Base-by-base conservation (phyloP, 2,888 invertebrate species). In the Scotopteryx bipunctaria region DNA sequence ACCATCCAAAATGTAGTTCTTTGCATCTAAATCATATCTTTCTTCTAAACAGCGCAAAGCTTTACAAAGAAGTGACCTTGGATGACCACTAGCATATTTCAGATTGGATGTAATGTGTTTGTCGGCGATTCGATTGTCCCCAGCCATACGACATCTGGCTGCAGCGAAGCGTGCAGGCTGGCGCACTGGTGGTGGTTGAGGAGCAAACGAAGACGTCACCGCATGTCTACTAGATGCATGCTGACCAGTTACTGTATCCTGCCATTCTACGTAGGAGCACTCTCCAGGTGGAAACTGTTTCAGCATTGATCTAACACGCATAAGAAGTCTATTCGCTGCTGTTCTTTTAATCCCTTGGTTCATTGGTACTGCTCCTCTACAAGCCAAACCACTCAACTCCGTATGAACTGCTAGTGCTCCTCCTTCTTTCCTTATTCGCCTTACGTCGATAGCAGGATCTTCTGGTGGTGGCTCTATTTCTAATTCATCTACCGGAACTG, bases 351-450 rank as follows among this genome's bases (percentile, higher is more conserved):
- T 86, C 41, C 83, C 78, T 69, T 87, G 85, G 54, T 79, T 83
- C 82, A 85, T 86, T 27, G 80, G 76, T 5, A 84, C 68, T 19
- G 69, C 59, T 9, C 81, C 81, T 58, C 70, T 76, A 55, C 81
- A 81, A 35, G 86, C 73, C 44, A 89, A 69, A 5, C 60, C 61
- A 58, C 82, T 78, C 32, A 90, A 59, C 67, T 89, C 90, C 53
- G 78, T 80, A 54, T 90, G 90, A n/a, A 89, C 83, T 11, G 80
- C 76, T 35, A 88, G 69, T 32, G 90, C 89, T 3, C 85, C 87
- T 37, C 73, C 73, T 65, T 86, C 86, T 60, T 73, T 81, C 40
- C 83, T 74, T 50, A 90, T 79, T 36, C 71, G 70, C 38, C 67
- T 71, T 0, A 78, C 80, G 61, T 86, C 88, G 27, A 88, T 59